phyloP scores from a whole-genome alignment of 2,888 invertebrate genomes.

The Acanthosepion pharaonis region DNA sequence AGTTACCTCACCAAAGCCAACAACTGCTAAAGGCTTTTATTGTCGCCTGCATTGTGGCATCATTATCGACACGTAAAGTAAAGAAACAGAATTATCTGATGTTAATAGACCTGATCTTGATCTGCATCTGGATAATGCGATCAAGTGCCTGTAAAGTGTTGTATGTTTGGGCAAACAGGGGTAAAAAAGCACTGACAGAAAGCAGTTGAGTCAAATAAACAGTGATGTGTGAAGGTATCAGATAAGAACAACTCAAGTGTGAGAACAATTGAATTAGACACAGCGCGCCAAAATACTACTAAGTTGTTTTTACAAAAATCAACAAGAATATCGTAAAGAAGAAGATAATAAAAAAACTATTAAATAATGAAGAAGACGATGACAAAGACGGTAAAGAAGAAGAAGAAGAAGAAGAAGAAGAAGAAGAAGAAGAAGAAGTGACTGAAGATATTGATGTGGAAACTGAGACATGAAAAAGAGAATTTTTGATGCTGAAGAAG shows the following conservation, averaged over 20 bases:
- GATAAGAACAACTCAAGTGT: constrained; percentile 37
- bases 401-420: no score
- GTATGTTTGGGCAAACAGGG: neutral
- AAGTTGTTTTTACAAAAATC: neutral
- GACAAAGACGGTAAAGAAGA: neutral
- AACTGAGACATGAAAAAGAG: no score
- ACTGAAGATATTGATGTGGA: no score
- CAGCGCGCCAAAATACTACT: neutral
- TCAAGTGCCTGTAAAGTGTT: neutral
- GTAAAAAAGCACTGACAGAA: neutral
- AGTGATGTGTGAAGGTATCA: constrained; percentile 38
- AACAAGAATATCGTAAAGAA: neutral
- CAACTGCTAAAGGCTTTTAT: constrained; percentile 34
- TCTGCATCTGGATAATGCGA: constrained; percentile 20
- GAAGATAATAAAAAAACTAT: neutral
- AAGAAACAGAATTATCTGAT: constrained; percentile 42
- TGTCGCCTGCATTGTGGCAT: constrained; percentile 42
- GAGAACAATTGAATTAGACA: constrained; percentile 41
- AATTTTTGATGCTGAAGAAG: no score
- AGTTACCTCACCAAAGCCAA: neutral
- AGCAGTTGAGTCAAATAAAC: constrained; percentile 38
- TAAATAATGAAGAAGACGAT: neutral
- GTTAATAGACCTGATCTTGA: constrained; percentile 1
- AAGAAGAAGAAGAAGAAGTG: no score
- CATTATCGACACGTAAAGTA: constrained; percentile 41